Evolutionary conservation across 2,888 invertebrate genomes (phyloP).

Genomic region (Yponomeuta malinellus): DNA sequence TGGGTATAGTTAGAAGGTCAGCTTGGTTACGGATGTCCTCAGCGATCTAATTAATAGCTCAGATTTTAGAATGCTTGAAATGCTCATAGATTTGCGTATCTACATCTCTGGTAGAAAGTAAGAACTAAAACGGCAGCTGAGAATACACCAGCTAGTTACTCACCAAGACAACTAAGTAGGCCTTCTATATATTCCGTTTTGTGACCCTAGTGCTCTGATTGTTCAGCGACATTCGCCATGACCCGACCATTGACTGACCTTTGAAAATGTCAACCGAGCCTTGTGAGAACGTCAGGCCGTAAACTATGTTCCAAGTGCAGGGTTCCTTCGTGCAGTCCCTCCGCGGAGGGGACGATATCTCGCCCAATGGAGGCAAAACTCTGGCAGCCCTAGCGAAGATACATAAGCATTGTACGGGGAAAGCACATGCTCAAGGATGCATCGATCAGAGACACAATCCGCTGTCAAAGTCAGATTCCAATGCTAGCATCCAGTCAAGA

Average conservation of each 20-base stretch:
- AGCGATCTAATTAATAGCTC: too few species aligned
- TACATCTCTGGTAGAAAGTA: too few species aligned
- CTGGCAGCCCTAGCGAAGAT: slow-evolving; percentile 74
- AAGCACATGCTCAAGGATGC: slow-evolving; percentile 84
- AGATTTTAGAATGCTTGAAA: too few species aligned
- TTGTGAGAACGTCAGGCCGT: slow-evolving; percentile 39
- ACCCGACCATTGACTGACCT: slow-evolving; percentile 47
- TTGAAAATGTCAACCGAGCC: slow-evolving; percentile 49
- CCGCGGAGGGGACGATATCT: slow-evolving; percentile 67
- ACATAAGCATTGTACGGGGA: slow-evolving; percentile 85
- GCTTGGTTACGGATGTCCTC: not conserved
- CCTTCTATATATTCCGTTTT: not conserved
- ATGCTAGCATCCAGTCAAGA: slow-evolving; percentile 59
- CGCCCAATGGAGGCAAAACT: slow-evolving; percentile 66
- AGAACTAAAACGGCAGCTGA: not conserved
- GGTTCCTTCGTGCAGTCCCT: slow-evolving; percentile 77
- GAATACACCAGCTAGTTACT: not conserved
- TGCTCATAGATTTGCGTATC: too few species aligned
- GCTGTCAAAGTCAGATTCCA: slow-evolving; percentile 66
- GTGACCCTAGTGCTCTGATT: slow-evolving; percentile 35
- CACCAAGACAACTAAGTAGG: not conserved
- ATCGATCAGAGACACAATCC: slow-evolving; percentile 66
- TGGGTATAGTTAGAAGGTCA: not conserved
- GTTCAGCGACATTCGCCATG: slow-evolving; percentile 56
- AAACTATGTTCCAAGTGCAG: slow-evolving; percentile 70